Evolutionary conservation across 2,888 invertebrate genomes (phyloP).

Genomic region (Chloroclysta siterata): DNA sequence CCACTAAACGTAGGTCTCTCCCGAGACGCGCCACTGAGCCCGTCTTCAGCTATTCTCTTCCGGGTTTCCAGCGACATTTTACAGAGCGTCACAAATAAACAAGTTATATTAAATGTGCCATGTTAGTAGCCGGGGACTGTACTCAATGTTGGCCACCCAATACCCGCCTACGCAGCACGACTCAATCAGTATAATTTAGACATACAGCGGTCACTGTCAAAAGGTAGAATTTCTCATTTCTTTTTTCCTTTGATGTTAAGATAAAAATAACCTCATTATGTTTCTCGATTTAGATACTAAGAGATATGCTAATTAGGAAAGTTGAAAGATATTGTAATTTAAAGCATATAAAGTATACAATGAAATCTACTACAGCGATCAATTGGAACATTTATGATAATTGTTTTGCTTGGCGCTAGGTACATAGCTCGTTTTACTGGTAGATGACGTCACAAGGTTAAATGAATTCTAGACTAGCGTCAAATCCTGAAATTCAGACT

Average conservation of each 20-base stretch:
- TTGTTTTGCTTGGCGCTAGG: neutral
- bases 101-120: constrained; percentile 4
- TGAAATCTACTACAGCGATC: neutral
- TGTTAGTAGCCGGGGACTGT: constrained; percentile 5
- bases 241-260: constrained; percentile 28
- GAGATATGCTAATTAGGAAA: constrained; percentile 30
- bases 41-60: too few relatives aligned
- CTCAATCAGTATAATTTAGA: constrained; percentile 35
- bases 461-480: neutral
- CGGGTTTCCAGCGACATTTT: too few relatives aligned
- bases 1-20: too few relatives aligned
- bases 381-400: neutral
- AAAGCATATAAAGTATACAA: constrained; percentile 18
- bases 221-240: constrained; percentile 30
- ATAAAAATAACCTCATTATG: constrained; percentile 32
- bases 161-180: constrained; percentile 21
- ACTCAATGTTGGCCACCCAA: constrained; percentile 22
- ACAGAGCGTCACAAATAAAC: too few relatives aligned
- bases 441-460: neutral
- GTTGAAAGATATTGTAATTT: constrained; percentile 14
- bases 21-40: too few relatives aligned
- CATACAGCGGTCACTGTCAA: constrained; percentile 28
- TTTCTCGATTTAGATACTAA: constrained; percentile 26
- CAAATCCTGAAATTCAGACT: too few relatives aligned
- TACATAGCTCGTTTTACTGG: neutral